Percentiles rank a stretch among this genome's conserved stretches.
Evolutionary conservation across 2,888 invertebrate species (phyloP).

Genomic region (Balanococcus diminutus): DNA sequence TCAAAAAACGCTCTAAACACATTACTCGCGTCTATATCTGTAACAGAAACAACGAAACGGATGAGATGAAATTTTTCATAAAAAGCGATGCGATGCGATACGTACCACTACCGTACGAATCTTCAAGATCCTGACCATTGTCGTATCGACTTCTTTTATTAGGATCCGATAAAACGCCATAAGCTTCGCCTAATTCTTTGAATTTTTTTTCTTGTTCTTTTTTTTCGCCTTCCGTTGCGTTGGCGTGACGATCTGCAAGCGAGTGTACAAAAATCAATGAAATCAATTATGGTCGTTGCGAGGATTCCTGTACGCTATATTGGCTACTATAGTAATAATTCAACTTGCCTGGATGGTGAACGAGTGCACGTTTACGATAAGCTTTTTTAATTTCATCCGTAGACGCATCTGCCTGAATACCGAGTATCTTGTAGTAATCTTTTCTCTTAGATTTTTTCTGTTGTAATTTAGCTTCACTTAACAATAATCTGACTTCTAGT

Average conservation of each 20-base stretch:
- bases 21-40: slow-evolving; percentile 43
- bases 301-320: too few species aligned
- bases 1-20: slow-evolving; percentile 48
- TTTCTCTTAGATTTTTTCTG: slow-evolving; percentile 91
- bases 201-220: slow-evolving; percentile 92
- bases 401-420: slow-evolving; percentile 79
- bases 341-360: slow-evolving; percentile 80
- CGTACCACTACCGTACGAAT: slow-evolving; percentile 64
- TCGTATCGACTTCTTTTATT: slow-evolving; percentile 90
- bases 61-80: background rate
- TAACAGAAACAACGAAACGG: background rate
- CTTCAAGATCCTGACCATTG: slow-evolving; percentile 87
- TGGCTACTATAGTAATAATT: background rate
- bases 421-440: slow-evolving; percentile 95
- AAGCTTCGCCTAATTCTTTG: slow-evolving; percentile 96
- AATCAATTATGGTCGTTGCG: background rate
- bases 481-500: slow-evolving; percentile 75
- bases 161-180: slow-evolving; percentile 86
- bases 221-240: slow-evolving; percentile 80
- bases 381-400: slow-evolving; percentile 95
- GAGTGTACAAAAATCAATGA: background rate
- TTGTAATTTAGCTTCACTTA: slow-evolving; percentile 86
- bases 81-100: too few species aligned
- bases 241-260: slow-evolving; percentile 81
- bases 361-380: slow-evolving; percentile 86